These are phyloP conservation scores for Psilopsiagon aymara DNA, from an alignment of 2,113 vertebrate genomes.

Conservation along the genomic window DNA sequence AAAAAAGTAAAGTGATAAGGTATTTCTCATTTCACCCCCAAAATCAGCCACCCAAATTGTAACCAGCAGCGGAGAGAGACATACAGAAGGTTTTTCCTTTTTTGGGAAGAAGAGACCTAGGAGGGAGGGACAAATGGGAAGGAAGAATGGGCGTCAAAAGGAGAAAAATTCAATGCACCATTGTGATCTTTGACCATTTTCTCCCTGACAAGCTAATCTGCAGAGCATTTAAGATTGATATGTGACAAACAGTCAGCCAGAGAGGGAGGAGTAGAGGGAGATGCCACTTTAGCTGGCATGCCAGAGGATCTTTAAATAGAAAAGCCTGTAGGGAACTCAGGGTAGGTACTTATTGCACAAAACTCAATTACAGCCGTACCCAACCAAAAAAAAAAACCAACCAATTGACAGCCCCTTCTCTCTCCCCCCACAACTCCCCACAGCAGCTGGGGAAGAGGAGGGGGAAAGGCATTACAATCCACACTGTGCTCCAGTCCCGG, in stretches of 20 bases:
- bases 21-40: neutral
- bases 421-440: accelerated
- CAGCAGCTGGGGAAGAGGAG: neutral
- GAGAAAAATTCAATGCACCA: neutral
- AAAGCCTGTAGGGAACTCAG: constrained; percentile 30
- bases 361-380: constrained; percentile 1
- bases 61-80: accelerated
- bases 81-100: neutral
- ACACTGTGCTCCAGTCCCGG: neutral
- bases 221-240: constrained; percentile 24
- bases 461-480: neutral
- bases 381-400: neutral
- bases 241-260: constrained; percentile 32
- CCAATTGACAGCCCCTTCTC: neutral
- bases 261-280: constrained; percentile 38
- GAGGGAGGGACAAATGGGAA: neutral
- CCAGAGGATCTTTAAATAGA: constrained; percentile 62
- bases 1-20: neutral
- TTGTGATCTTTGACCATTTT: neutral
- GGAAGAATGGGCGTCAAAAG: neutral
- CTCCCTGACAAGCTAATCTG: neutral
- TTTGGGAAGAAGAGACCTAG: neutral
- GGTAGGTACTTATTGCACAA: neutral
- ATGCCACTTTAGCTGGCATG: constrained; percentile 63
- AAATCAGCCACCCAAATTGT: neutral